A percentile compares a stretch with the other conserved stretches of the same genome.
phyloP scores from a whole-genome alignment of 2,888 invertebrate species.

The Drosophila lutescens region DNA sequence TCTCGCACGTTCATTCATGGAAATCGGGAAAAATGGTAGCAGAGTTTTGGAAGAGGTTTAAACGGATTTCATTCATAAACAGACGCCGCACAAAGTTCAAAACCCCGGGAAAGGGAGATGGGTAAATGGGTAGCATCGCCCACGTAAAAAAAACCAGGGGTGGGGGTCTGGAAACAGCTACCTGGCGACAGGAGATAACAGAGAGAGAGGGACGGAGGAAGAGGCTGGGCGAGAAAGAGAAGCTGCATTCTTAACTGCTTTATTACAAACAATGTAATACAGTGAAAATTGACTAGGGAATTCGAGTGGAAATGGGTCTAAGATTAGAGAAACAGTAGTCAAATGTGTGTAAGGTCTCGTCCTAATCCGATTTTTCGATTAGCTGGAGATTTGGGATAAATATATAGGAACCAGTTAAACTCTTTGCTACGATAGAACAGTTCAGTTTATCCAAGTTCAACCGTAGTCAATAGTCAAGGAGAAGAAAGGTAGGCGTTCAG shows the following conservation, averaged over 20 bases:
- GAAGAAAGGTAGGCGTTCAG: conserved; percentile 2
- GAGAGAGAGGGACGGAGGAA: conserved; percentile 52
- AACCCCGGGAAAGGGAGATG: conserved; percentile 21
- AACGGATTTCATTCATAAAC: conserved; percentile 74
- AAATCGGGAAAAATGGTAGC: conserved; percentile 29
- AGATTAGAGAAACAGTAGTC: background rate
- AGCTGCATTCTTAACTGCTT: conserved; percentile 66
- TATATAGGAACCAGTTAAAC: too few species aligned
- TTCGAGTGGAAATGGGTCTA: background rate
- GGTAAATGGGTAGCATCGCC: conserved; percentile 16
- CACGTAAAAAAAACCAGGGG: conserved; percentile 16
- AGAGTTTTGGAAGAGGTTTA: conserved; percentile 9
- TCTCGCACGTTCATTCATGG: conserved; percentile 42
- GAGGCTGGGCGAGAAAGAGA: conserved; percentile 9
- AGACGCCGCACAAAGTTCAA: conserved; percentile 62
- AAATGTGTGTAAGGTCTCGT: background rate
- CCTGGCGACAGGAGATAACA: conserved; percentile 23
- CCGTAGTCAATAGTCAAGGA: conserved; percentile 4
- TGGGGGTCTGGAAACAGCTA: conserved; percentile 12
- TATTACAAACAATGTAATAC: conserved; percentile 54
- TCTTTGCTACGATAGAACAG: background rate
- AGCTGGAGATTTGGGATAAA: background rate
- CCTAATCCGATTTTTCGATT: background rate
- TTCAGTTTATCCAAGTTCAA: background rate
- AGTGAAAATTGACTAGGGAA: conserved; percentile 5